Percentiles rank a stretch among this genome's conserved stretches.
phyloP scores from a whole-genome alignment of 2,888 invertebrate genomes.

The Rapana venosa region DNA sequence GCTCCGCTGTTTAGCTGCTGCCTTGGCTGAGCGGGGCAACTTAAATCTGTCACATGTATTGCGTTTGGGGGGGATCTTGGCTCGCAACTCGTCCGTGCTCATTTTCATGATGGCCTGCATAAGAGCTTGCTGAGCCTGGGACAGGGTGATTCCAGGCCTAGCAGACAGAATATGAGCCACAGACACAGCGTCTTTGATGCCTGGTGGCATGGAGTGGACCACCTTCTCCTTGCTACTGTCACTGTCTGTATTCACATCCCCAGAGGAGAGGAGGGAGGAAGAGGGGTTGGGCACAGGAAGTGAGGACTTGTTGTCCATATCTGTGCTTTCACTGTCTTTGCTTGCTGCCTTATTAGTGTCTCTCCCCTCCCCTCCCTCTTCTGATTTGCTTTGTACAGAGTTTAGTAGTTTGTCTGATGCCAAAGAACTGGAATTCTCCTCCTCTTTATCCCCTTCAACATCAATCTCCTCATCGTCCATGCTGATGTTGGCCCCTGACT shows the following conservation, averaged over 20 bases:
- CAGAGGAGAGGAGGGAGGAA: background rate
- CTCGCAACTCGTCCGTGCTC: slow-evolving; percentile 66
- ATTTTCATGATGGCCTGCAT: slow-evolving; percentile 69
- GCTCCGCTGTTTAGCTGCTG: slow-evolving; percentile 46
- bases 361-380: background rate
- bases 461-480: slow-evolving; percentile 66
- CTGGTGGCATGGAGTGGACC: slow-evolving; percentile 33
- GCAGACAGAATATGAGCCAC: slow-evolving; percentile 53
- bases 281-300: background rate
- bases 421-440: slow-evolving; percentile 41
- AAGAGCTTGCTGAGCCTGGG: slow-evolving; percentile 65
- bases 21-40: slow-evolving; percentile 63
- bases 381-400: slow-evolving; percentile 6
- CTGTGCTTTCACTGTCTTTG: slow-evolving; percentile 27
- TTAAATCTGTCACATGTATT: slow-evolving; percentile 65
- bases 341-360: slow-evolving; percentile 37
- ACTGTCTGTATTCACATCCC: background rate
- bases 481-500: slow-evolving; percentile 48
- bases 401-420: slow-evolving; percentile 41
- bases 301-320: background rate
- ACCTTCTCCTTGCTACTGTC: slow-evolving; percentile 31
- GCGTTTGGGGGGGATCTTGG: slow-evolving; percentile 69
- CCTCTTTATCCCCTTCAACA: slow-evolving; percentile 62
- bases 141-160: slow-evolving; percentile 57
- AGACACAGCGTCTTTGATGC: slow-evolving; percentile 45